Base-by-base conservation (phyloP, 2,797 vertebrate species). In the Somateria mollissima region DNA sequence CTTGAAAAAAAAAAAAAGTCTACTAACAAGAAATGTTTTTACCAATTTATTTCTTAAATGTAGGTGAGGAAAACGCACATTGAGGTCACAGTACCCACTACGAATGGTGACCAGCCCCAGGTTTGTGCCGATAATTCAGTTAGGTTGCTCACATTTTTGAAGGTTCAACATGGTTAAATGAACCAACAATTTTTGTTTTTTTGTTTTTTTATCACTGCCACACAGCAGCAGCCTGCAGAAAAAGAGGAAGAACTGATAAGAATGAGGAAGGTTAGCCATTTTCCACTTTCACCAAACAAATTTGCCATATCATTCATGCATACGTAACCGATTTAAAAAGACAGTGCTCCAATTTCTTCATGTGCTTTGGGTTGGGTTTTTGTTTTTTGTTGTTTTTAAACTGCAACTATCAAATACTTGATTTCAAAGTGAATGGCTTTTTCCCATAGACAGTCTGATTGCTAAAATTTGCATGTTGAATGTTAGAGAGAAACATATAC, bases 261-360 rank as follows among this genome's bases (percentile, higher is more conserved):
- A 98, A 98, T 99, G 98, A 99, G 99, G 98, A 99, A 99, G 99
- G 99, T 99, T 98, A 99, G 99, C 96, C 87, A 32, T 84, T 97
- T 97, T 96, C 94, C 89, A 62, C 84, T 97, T 94, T 96, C 96
- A 91, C 94, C 34, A 25, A 92, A 81, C 77, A 84, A 84, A 93
- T 86, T 94, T 90, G 51, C 92, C 92, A 75, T 97, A 54, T 96
- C 96, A 95, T 74, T 89, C 93, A 90, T 97, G 90, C 97, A 96
- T 94, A 94, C 45, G 19, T 67, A 65, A 53, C 73, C 41, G 94
- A 79, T 96, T 98, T 98, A 98, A 98, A 98, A 97, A 98, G 97
- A 98, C 97, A 97, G 92, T 96, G 90, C 92, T 96, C 96, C 97
- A 41, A 4, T 96, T 94, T 90, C 94, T 97, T 96, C 94, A 43